Percentiles rank a stretch among this genome's conserved stretches.
These are phyloP conservation scores for Caenorhabditis afra DNA, from an alignment of 2,888 invertebrate genomes.

Conservation along the genomic window DNA sequence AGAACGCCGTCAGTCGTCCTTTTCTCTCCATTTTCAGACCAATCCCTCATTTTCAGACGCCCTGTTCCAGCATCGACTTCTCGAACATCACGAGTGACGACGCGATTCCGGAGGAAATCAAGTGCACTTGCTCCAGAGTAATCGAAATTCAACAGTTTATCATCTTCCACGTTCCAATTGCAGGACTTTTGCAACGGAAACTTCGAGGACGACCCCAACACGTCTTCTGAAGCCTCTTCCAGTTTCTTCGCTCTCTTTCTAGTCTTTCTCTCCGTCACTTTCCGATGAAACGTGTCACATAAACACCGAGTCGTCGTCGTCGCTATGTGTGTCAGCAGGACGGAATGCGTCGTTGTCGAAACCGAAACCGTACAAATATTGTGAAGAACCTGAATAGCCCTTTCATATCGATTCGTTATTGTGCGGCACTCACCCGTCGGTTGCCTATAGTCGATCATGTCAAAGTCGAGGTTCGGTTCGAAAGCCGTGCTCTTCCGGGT, in stretches of 20 bases:
- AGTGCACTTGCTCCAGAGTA: constrained; percentile 44
- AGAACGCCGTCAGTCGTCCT: constrained; percentile 22
- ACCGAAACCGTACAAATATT: constrained; percentile 55
- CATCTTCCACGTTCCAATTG: constrained; percentile 5
- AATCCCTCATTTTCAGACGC: constrained; percentile 22
- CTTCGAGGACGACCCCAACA: constrained; percentile 49
- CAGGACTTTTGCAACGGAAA: constrained; percentile 57
- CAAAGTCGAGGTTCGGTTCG: constrained; percentile 70
- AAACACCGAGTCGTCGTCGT: constrained; percentile 40
- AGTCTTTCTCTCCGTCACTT: constrained; percentile 8
- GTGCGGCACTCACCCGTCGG: constrained; percentile 15
- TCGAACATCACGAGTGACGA: constrained; percentile 43
- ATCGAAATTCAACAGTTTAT: neutral
- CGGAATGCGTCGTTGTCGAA: constrained; percentile 43
- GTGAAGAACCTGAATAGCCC: constrained; percentile 34
- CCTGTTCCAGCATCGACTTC: constrained; percentile 50
- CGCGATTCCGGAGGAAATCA: constrained; percentile 28
- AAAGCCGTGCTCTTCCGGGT: constrained; percentile 63
- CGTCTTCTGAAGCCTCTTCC: neutral
- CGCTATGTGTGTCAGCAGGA: constrained; percentile 22
- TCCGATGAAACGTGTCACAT: constrained; percentile 32
- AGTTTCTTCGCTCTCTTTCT: constrained; percentile 13
- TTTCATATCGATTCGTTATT: neutral
- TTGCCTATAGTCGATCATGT: constrained; percentile 65
- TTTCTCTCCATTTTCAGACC: neutral